Conservation (phyloP, 2,113 vertebrate genomes). For the Morone saxatilis region DNA sequence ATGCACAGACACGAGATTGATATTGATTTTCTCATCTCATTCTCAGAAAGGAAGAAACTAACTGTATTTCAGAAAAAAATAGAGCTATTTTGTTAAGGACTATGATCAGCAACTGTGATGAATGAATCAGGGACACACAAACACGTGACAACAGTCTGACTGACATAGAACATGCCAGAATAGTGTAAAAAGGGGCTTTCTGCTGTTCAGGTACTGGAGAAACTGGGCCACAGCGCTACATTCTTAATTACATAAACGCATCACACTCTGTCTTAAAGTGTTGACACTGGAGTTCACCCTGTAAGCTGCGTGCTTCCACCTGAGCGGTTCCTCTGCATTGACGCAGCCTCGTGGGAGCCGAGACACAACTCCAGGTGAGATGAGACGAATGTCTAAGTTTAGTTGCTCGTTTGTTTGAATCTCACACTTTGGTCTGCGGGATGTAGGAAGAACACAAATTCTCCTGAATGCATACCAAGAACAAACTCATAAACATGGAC, state of each 20-base stretch:
- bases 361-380: conserved; percentile 45
- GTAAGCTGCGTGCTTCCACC: conserved; percentile 7
- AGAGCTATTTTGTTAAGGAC: not conserved
- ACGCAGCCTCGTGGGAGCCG: conserved; percentile 39
- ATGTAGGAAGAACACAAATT: conserved; percentile 17
- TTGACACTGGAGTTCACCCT: conserved; percentile 6
- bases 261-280: not conserved
- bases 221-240: conserved; percentile 24
- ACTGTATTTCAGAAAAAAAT: too few relatives aligned
- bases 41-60: not conserved
- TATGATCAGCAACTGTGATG: not conserved
- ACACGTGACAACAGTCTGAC: not conserved
- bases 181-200: too few relatives aligned
- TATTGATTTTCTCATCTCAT: not conserved
- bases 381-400: conserved; percentile 48
- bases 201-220: not conserved
- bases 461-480: conserved; percentile 11
- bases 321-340: conserved; percentile 20
- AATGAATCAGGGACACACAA: not conserved
- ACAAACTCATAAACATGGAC: conserved; percentile 4
- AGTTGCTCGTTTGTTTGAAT: conserved; percentile 45
- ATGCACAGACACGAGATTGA: not conserved
- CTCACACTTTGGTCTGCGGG: conserved; percentile 5
- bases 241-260: conserved; percentile 24
- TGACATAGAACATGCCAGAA: not conserved